Conservation (phyloP, 1,140 invertebrate genomes). For the Rhagoletis pomonella region DNA sequence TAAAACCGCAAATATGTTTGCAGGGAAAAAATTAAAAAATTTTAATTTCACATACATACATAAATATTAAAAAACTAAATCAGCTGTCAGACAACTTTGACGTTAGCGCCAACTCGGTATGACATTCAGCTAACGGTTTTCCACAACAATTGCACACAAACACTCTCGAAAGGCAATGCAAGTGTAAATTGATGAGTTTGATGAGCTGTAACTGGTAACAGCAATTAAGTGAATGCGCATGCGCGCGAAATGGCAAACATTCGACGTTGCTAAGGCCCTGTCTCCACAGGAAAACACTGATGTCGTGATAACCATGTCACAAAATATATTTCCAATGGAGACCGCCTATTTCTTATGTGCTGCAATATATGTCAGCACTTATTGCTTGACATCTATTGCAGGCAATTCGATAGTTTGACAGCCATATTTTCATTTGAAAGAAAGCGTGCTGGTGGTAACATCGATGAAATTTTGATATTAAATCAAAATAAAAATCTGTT, state of each 20-base stretch:
- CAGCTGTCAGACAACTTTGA: constrained; percentile 30
- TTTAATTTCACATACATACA: neutral
- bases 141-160: neutral
- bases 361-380: no score
- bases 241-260: neutral
- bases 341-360: no score
- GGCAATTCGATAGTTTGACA: no score
- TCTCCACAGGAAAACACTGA: no score
- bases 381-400: no score
- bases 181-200: neutral
- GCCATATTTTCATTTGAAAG: no score
- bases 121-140: neutral
- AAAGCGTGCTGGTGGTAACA: no score
- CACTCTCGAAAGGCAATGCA: neutral
- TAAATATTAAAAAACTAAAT: constrained; percentile 1
- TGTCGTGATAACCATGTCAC: no score
- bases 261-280: neutral
- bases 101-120: constrained; percentile 3
- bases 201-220: neutral
- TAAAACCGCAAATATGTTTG: constrained; percentile 32
- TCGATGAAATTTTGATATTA: no score
- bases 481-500: no score
- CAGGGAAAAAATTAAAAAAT: neutral
- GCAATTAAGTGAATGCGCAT: constrained; percentile 34
- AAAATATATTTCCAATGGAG: no score